These are phyloP conservation scores for Drosophila lacicola DNA, from an alignment of 2,888 invertebrate species.

Conservation along the genomic window DNA sequence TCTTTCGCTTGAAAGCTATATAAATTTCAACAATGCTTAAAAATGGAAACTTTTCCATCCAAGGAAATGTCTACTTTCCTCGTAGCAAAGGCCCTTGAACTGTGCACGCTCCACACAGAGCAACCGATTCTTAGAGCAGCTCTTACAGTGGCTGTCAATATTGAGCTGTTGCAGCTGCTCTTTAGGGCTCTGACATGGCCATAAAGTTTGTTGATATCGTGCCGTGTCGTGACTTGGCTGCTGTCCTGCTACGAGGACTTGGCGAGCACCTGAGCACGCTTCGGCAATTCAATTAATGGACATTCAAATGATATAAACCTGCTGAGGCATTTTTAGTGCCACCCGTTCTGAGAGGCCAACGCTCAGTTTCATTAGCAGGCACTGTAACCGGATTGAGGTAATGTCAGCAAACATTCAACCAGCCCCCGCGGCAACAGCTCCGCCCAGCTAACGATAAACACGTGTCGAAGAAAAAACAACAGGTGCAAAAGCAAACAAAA, in stretches of 20 bases:
- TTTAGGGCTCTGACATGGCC: constrained; percentile 47
- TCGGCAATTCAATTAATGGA: constrained; percentile 78
- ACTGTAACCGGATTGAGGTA: constrained; percentile 55
- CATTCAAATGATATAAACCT: constrained; percentile 81
- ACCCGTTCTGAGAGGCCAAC: constrained; percentile 6
- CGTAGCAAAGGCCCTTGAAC: constrained; percentile 1
- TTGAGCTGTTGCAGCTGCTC: constrained; percentile 30
- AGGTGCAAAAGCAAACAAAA: constrained; percentile 63
- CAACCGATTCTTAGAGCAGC: neutral
- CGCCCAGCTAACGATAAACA: constrained; percentile 12
- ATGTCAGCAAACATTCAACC: constrained; percentile 31
- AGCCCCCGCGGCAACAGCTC: neutral
- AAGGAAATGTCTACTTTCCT: neutral
- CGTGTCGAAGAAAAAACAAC: constrained; percentile 60
- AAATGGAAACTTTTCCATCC: neutral
- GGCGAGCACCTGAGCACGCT: constrained; percentile 51
- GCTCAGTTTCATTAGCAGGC: constrained; percentile 67
- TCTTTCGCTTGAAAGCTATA: too few relatives aligned
- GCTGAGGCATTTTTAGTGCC: constrained; percentile 75
- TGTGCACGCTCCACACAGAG: neutral
- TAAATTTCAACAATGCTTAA: neutral
- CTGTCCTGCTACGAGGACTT: constrained; percentile 4
- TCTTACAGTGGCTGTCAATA: constrained; percentile 49
- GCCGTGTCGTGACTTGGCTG: constrained; percentile 25
- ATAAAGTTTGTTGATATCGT: constrained; percentile 43